Evolutionary conservation across 2,888 invertebrate species (phyloP).

Genomic region (Salticus scenicus): DNA sequence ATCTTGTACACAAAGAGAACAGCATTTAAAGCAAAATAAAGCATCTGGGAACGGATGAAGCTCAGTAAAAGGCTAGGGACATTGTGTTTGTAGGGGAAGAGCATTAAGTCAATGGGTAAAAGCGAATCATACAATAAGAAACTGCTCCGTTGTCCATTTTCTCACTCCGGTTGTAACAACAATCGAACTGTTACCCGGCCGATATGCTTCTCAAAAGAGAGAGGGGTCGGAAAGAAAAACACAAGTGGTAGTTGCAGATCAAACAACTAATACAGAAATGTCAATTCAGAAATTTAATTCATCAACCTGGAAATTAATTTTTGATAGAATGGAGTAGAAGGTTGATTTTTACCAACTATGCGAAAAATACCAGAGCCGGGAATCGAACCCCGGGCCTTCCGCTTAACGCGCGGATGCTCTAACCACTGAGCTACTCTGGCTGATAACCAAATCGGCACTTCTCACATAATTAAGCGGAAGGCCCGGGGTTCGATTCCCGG

Average conservation of each 20-base stretch:
- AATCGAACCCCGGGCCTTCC: too few relatives aligned
- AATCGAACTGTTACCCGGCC: slow-evolving; percentile 53
- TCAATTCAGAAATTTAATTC: too few relatives aligned
- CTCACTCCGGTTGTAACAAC: slow-evolving; percentile 54
- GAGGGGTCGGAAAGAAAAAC: neutral
- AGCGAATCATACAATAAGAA: slow-evolving; percentile 43
- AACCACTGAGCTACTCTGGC: too few relatives aligned
- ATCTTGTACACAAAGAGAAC: slow-evolving; percentile 10
- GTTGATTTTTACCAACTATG: too few relatives aligned
- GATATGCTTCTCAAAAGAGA: slow-evolving; percentile 5
- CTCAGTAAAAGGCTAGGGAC: slow-evolving; percentile 19
- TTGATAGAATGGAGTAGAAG: too few relatives aligned
- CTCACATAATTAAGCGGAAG: too few relatives aligned
- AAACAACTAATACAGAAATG: too few relatives aligned
- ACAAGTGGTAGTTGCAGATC: neutral
- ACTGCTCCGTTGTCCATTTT: slow-evolving; percentile 58
- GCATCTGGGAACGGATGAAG: neutral
- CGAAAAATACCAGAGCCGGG: too few relatives aligned
- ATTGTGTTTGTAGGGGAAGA: slow-evolving; percentile 22
- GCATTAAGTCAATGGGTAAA: slow-evolving; percentile 64
- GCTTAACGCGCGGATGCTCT: too few relatives aligned
- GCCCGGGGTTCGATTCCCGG: too few relatives aligned
- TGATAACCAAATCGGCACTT: too few relatives aligned
- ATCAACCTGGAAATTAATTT: too few relatives aligned
- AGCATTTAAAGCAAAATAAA: slow-evolving; percentile 43